Conservation (phyloP, 2,797 vertebrate genomes). For the Artibeus jamaicensis region DNA sequence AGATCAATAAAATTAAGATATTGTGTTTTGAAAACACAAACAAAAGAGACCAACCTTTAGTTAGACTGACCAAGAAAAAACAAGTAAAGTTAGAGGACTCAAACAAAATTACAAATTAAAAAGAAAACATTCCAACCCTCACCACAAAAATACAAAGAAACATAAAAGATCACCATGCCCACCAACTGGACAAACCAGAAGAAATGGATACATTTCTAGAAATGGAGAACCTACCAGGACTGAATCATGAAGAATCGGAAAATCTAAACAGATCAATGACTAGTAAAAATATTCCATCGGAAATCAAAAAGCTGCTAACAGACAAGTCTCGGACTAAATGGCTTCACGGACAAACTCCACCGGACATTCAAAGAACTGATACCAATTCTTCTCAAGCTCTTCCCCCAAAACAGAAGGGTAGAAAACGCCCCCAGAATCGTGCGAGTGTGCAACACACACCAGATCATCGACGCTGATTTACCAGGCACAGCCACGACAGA, state of each 20-base stretch:
- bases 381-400: not conserved
- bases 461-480: not conserved
- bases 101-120: not conserved
- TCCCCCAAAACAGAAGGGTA: not conserved
- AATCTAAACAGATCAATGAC: not conserved
- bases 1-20: not conserved
- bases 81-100: not conserved
- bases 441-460: not conserved
- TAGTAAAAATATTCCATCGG: not conserved
- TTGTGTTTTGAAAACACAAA: not conserved
- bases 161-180: not conserved
- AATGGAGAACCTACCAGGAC: not conserved
- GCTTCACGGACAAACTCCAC: not conserved
- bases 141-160: not conserved
- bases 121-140: not conserved
- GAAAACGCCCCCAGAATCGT: not conserved
- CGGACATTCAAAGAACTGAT: not conserved
- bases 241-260: not conserved
- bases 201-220: not conserved
- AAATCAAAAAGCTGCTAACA: not conserved
- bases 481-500: not conserved
- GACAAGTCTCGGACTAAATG: not conserved
- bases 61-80: not conserved
- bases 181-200: not conserved
- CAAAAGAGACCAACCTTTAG: not conserved